Conservation (phyloP, 2,888 invertebrate genomes). For the Ommatoiulus sabulosus region DNA sequence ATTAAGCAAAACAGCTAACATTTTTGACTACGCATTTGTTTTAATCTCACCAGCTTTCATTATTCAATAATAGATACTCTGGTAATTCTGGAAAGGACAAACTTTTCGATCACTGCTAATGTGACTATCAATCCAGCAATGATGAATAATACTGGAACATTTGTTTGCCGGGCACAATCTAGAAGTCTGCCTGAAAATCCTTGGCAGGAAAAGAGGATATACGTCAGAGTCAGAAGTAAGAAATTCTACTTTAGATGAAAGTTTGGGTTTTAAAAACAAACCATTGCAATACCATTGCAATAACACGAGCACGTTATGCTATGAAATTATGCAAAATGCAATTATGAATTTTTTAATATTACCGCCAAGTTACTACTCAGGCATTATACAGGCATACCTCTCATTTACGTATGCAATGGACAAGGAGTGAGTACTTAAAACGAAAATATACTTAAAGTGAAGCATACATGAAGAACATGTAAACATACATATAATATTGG, state of each 20-base stretch:
- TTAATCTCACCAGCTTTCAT: neutral
- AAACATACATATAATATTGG: too few relatives aligned
- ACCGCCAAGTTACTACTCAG: too few relatives aligned
- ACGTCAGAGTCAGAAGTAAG: conserved; percentile 51
- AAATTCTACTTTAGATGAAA: neutral
- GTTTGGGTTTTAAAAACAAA: neutral
- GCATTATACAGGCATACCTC: too few relatives aligned
- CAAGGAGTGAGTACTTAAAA: too few relatives aligned
- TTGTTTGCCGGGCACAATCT: conserved; percentile 48
- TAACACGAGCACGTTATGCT: neutral
- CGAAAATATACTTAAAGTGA: too few relatives aligned
- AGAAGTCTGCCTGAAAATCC: neutral
- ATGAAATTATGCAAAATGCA: neutral
- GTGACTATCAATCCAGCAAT: conserved; percentile 33
- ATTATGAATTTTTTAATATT: neutral
- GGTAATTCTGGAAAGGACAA: neutral
- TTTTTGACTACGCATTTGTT: neutral
- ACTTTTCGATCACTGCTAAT: neutral
- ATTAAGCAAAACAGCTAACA: neutral
- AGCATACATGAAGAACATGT: too few relatives aligned
- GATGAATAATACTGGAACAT: conserved; percentile 44
- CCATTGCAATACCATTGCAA: too few relatives aligned
- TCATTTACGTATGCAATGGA: too few relatives aligned
- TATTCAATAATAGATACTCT: neutral
- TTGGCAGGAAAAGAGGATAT: conserved; percentile 13